Evolutionary conservation across 2,113 vertebrate species (phyloP), one percentile per base, ranked within the genome.

Genomic region (Artemisiospiza belli): DNA sequence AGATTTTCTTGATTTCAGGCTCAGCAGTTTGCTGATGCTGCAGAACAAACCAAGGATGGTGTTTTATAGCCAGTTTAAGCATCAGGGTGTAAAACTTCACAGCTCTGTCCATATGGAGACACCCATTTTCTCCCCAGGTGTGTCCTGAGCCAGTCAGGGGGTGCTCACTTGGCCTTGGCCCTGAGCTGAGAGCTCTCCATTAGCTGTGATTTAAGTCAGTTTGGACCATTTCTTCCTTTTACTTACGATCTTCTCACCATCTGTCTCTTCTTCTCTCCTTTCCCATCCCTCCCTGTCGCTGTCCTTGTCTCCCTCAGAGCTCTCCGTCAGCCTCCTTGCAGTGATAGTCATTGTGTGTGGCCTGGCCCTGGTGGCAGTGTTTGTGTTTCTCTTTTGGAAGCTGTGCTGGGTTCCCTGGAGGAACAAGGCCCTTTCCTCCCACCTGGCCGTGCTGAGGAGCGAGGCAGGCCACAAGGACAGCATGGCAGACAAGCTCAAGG

Each of bases 401-500:
- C 98, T 99, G 96, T 98, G 98, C 96, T 98, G 98, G 98, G 98
- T 98, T 76, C 98, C 98, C 97, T 98, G 98, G 98, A 98, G 98
- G 91, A 98, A 95, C 89, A 99, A 99, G 97, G 95, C 97, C 89
- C 16, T 97, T 46, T 98, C 98, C 78, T 97, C 98, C 79, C 93
- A 97, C 51, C 96, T 95, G 18, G 94, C 97, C 10, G 62, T 96
- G 90, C 95, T 93, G 87, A 97, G 92, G 41, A 69, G 95, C 31
- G 72, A 91, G 79, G 96, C 97, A 49, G 96, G 87, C 46, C 28
- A 59, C 46, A 97, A 96, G 89, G 98, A 98, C 96, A 94, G 47
- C 98, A 99, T 99, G 99, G 98, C 99, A 12, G 99, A 99, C 98
- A 99, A 99, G 97, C 97, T 98, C 90, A 99, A 99, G 95, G 99